Conservation (phyloP, 2,113 vertebrate species). For the Ceyx cyanopectus region DNA sequence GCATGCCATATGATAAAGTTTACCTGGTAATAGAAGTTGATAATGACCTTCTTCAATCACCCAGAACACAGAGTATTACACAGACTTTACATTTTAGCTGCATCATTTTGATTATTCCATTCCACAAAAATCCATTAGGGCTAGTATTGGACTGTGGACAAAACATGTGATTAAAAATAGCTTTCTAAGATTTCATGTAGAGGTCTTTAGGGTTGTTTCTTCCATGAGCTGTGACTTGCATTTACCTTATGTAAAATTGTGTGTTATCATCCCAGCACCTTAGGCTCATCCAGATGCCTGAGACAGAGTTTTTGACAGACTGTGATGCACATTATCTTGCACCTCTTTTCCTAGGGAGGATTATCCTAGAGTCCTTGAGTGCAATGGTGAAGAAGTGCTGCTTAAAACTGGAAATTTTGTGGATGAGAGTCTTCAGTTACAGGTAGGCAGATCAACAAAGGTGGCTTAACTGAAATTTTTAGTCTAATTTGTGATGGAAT, state of each 20-base stretch:
- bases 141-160: background rate
- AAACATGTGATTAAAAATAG: background rate
- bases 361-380: background rate
- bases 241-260: background rate
- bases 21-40: background rate
- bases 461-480: background rate
- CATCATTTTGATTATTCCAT: background rate
- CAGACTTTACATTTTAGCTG: background rate
- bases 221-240: background rate
- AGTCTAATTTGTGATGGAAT: background rate
- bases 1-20: background rate
- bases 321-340: background rate
- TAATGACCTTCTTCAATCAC: background rate
- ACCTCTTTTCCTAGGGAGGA: background rate
- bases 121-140: background rate
- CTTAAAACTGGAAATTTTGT: background rate
- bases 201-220: background rate
- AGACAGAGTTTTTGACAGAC: background rate
- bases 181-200: background rate
- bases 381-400: background rate
- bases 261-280: background rate
- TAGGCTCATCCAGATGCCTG: background rate
- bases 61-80: background rate
- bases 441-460: background rate
- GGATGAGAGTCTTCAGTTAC: background rate